phyloP scores from a whole-genome alignment of 1,140 invertebrate genomes.

The Drosophila teissieri region DNA sequence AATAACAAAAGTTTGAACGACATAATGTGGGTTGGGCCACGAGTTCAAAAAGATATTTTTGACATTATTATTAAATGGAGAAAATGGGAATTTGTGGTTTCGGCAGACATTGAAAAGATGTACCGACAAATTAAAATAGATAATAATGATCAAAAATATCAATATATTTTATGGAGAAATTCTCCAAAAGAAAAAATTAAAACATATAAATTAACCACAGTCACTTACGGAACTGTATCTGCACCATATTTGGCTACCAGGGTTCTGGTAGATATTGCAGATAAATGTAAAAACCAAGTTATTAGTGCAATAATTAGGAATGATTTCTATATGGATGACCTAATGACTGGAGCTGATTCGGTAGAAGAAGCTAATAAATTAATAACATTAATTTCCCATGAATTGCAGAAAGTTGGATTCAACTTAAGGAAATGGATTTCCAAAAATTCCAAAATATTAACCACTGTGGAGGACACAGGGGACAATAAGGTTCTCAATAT shows the following conservation, averaged over 20 bases:
- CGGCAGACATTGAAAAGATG: no score
- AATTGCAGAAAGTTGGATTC: not conserved
- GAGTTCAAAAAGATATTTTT: no score
- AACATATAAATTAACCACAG: slow-evolving; percentile 1
- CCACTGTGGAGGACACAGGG: not conserved
- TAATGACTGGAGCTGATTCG: not conserved
- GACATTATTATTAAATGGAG: no score
- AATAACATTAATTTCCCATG: not conserved
- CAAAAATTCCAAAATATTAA: not conserved
- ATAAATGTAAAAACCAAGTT: not conserved
- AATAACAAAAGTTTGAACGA: no score
- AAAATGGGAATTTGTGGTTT: no score
- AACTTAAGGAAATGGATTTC: slow-evolving; percentile 12
- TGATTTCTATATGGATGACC: slow-evolving; percentile 4
- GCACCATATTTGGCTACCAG: not conserved
- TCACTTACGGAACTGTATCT: not conserved
- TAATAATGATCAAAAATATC: not conserved
- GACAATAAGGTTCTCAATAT: not conserved
- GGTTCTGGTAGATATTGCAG: not conserved
- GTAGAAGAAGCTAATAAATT: not conserved
- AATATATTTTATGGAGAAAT: slow-evolving; percentile 1
- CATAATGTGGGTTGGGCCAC: no score
- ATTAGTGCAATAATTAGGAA: not conserved
- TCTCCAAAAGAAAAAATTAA: not conserved
- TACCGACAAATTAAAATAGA: not conserved